These are phyloP conservation scores for Drosophila imparisetae DNA, from an alignment of 2,888 invertebrate species.

Conservation along the genomic window DNA sequence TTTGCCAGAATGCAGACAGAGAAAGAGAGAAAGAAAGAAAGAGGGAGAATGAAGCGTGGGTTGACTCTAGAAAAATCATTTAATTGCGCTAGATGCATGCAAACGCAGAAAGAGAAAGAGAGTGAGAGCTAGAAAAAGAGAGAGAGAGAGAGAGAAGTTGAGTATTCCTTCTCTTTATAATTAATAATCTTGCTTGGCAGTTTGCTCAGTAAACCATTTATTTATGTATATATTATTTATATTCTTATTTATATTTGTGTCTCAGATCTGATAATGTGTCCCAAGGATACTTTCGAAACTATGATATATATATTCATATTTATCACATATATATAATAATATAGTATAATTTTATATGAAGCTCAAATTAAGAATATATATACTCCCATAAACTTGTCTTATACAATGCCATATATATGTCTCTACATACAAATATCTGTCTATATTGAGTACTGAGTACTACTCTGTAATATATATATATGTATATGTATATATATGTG, in stretches of 20 bases:
- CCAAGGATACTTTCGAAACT: not conserved
- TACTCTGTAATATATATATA: not conserved
- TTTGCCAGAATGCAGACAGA: constrained; percentile 37
- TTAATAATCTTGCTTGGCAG: not conserved
- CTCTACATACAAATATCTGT: not conserved
- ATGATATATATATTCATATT: not conserved
- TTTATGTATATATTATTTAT: not conserved
- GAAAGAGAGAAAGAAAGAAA: not conserved
- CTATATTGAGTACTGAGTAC: too few species aligned
- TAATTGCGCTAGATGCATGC: constrained; percentile 9
- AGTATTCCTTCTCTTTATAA: too few species aligned
- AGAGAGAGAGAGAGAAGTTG: too few species aligned
- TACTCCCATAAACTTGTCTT: not conserved
- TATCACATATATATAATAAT: not conserved
- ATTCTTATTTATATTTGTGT: not conserved
- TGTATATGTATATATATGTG: not conserved
- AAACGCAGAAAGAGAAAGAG: not conserved
- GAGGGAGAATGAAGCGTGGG: constrained; percentile 19
- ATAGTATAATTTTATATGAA: not conserved
- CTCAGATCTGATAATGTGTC: not conserved
- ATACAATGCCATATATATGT: not conserved
- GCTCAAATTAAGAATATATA: not conserved
- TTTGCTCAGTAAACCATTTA: not conserved
- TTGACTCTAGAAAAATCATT: constrained; percentile 22
- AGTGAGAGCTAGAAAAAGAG: too few species aligned